phyloP scores from a whole-genome alignment of 2,888 invertebrate species.

The Geophilus truncorum region DNA sequence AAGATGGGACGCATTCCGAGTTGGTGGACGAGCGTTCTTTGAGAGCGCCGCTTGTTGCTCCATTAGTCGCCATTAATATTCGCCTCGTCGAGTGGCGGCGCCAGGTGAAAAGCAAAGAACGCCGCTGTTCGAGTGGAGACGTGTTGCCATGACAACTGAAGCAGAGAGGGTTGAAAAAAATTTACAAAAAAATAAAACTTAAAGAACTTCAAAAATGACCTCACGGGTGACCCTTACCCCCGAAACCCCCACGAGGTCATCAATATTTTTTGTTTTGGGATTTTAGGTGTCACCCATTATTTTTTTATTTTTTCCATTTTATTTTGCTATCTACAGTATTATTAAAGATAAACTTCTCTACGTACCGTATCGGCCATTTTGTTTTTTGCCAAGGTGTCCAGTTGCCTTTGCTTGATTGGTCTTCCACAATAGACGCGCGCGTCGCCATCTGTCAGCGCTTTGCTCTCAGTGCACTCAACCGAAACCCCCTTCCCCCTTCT shows the following conservation, averaged over 20 bases:
- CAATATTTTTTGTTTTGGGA: too few relatives aligned
- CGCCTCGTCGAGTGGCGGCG: background rate
- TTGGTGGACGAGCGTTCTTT: background rate
- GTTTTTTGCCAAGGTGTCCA: background rate
- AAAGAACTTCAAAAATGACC: background rate
- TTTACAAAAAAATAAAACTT: background rate
- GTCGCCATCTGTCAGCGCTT: background rate
- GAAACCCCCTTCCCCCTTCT: background rate
- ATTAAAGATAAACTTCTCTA: background rate
- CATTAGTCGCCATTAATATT: background rate
- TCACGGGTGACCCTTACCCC: background rate
- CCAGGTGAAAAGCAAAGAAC: background rate
- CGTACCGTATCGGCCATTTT: background rate
- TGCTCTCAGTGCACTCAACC: background rate
- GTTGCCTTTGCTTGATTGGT: background rate
- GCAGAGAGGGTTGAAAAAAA: background rate
- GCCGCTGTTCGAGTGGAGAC: background rate
- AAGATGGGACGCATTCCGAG: slow-evolving; percentile 38
- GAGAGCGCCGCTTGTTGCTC: background rate
- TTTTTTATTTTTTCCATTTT: too few relatives aligned
- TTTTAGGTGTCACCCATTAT: background rate
- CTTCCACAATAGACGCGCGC: background rate
- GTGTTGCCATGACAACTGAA: background rate
- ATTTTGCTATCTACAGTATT: too few relatives aligned
- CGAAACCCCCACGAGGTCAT: too few relatives aligned